Evolutionary conservation across 2,113 vertebrate species (phyloP).

Genomic region (Myxocyprinus asiaticus): DNA sequence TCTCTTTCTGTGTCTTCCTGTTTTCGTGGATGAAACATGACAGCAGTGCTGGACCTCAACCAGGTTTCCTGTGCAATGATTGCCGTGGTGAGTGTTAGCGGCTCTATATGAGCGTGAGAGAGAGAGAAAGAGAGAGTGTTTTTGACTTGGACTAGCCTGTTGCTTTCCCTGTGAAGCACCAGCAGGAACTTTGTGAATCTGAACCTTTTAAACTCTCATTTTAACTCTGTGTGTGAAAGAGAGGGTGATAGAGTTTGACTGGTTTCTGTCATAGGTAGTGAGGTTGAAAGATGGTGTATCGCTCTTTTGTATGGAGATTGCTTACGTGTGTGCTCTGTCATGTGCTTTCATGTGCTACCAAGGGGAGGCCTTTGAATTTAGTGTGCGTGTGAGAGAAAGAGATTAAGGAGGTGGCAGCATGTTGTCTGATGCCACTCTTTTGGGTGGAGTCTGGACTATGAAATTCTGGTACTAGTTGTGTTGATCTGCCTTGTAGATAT

Average conservation of each 20-base stretch:
- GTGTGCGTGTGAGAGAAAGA: background rate
- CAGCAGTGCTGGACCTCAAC: conserved; percentile 61
- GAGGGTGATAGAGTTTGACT: background rate
- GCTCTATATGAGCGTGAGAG: background rate
- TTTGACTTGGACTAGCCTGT: conserved; percentile 33
- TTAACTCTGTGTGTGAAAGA: too few relatives aligned
- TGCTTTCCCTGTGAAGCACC: conserved; percentile 10
- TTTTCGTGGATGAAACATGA: conserved; percentile 57
- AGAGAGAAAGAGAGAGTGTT: background rate
- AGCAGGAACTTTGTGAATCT: background rate
- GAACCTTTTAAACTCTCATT: background rate
- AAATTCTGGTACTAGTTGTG: too few relatives aligned
- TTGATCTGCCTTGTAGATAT: too few relatives aligned
- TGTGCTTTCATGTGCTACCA: conserved; percentile 23
- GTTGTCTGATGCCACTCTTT: background rate
- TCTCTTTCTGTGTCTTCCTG: conserved; percentile 10
- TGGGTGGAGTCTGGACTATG: too few relatives aligned
- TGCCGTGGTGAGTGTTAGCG: conserved; percentile 65
- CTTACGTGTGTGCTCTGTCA: conserved; percentile 8
- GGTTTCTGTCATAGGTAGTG: background rate
- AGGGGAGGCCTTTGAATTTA: conserved; percentile 24
- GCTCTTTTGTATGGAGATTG: conserved; percentile 2
- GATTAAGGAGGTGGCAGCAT: background rate
- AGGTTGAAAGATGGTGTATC: background rate
- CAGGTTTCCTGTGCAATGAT: conserved; percentile 64